Base-by-base conservation (phyloP, 2,888 invertebrate genomes). In the Luffia ferchaultella region DNA sequence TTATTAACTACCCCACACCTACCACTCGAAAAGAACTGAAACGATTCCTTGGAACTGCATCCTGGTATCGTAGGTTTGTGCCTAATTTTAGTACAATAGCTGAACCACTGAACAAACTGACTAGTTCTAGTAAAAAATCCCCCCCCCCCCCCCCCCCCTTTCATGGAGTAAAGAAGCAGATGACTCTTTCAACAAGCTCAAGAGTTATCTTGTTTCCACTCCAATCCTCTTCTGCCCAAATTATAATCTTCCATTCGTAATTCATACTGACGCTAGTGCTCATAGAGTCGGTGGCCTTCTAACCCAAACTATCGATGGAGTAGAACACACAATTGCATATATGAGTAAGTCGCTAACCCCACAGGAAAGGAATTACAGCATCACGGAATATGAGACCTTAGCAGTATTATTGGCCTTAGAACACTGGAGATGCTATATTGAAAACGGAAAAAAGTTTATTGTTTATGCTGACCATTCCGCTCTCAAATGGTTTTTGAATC, bases 41-140 rank as follows among this genome's bases (percentile, higher is more conserved):
- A n/a, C n/a, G n/a, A n/a, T n/a, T n/a, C n/a, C n/a, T n/a, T n/a
- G n/a, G n/a, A n/a, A n/a, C n/a, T n/a, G n/a, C n/a, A n/a, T n/a
- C n/a, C n/a, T n/a, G n/a, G n/a, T n/a, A n/a, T n/a, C n/a, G n/a
- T n/a, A n/a, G n/a, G n/a, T n/a, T n/a, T n/a, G n/a, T n/a, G n/a
- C n/a, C n/a, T n/a, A n/a, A n/a, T n/a, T n/a, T n/a, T n/a, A 1
- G 57, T 62, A 46, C 60, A 58, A 0, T 56, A 57, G 0, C 58
- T 54, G 46, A 51, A 60, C 0, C 41, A 47, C 1, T 50, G 56
- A 1, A 57, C 60, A n/a, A n/a, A n/a, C n/a, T n/a, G n/a, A 5
- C 46, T n/a, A n/a, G n/a, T n/a, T n/a, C n/a, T n/a, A n/a, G n/a
- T n/a, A n/a, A n/a, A n/a, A n/a, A n/a, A n/a, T 43, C 15, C 5